Percentiles rank a stretch among this genome's conserved stretches.
Conservation (phyloP, 2,888 invertebrate species). For the Parascotia fuliginaria region DNA sequence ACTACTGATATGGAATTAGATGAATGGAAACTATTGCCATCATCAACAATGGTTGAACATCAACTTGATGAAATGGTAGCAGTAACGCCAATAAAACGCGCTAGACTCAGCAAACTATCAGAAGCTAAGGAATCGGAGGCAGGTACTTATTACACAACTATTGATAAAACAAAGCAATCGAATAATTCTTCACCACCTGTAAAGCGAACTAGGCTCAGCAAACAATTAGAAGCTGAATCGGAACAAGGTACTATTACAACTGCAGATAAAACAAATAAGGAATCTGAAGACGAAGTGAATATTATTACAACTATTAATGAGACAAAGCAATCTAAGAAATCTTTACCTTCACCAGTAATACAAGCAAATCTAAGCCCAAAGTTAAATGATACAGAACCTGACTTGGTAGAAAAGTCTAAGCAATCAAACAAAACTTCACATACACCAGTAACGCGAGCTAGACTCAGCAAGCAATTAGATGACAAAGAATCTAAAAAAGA, state of each 20-base stretch:
- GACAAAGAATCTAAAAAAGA: too few relatives aligned
- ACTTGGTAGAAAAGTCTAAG: too few relatives aligned
- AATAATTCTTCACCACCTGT: constrained; percentile 33
- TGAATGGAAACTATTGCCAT: constrained; percentile 72
- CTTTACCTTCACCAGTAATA: not conserved
- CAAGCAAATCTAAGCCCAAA: not conserved
- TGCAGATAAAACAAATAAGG: not conserved
- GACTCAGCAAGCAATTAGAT: too few relatives aligned
- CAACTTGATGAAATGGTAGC: constrained; percentile 57
- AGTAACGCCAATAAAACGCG: constrained; percentile 60
- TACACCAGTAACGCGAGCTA: too few relatives aligned
- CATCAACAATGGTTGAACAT: constrained; percentile 77
- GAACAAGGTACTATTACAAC: not conserved
- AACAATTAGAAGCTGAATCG: not conserved
- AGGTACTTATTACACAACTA: constrained; percentile 24
- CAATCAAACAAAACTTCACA: too few relatives aligned
- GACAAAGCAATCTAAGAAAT: not conserved
- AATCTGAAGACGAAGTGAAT: not conserved
- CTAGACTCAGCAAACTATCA: constrained; percentile 55
- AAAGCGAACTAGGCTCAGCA: not conserved
- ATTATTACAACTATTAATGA: not conserved
- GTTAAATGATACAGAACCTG: too few relatives aligned
- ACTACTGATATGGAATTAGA: constrained; percentile 73
- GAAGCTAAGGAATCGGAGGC: constrained; percentile 51
- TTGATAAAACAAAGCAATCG: constrained; percentile 44